phyloP scores from a whole-genome alignment of 35 echinoderm and acorn worm genomes.

The Diadema setosum region DNA sequence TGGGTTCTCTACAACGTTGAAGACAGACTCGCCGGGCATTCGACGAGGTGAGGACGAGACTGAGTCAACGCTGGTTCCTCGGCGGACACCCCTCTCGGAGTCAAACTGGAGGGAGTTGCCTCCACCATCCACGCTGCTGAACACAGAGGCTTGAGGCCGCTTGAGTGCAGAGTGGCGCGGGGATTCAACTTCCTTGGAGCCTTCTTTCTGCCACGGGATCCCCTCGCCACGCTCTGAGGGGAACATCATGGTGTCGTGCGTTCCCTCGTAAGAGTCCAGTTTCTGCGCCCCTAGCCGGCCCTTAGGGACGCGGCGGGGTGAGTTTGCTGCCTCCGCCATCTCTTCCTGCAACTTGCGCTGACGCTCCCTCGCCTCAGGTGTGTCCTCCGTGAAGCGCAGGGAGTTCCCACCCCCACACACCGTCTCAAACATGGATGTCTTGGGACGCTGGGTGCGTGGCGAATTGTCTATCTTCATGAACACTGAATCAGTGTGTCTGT shows the following conservation, averaged over 20 bases:
- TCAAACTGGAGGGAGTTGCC: conserved; percentile 81
- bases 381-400: conserved; percentile 66
- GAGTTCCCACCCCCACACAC: conserved; percentile 72
- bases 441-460: background rate
- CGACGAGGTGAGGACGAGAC: conserved; percentile 48
- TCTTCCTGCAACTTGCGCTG: background rate
- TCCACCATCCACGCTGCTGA: conserved; percentile 65
- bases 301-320: conserved; percentile 16
- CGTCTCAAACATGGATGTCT: conserved; percentile 65
- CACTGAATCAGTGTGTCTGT: conserved; percentile 32
- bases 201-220: background rate
- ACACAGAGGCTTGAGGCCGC: conserved; percentile 35
- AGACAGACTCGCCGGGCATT: conserved; percentile 38
- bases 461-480: conserved; percentile 44
- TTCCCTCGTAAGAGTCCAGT: conserved; percentile 33
- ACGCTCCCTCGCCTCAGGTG: background rate
- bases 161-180: conserved; percentile 5
- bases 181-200: conserved; percentile 11
- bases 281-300: conserved; percentile 16
- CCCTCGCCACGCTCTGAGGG: conserved; percentile 75
- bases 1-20: conserved; percentile 49
- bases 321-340: background rate
- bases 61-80: conserved; percentile 22
- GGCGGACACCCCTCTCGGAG: conserved; percentile 14
- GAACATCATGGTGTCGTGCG: conserved; percentile 69